Conservation (phyloP, 2,797 vertebrate species). For the Onychomys torridus region DNA sequence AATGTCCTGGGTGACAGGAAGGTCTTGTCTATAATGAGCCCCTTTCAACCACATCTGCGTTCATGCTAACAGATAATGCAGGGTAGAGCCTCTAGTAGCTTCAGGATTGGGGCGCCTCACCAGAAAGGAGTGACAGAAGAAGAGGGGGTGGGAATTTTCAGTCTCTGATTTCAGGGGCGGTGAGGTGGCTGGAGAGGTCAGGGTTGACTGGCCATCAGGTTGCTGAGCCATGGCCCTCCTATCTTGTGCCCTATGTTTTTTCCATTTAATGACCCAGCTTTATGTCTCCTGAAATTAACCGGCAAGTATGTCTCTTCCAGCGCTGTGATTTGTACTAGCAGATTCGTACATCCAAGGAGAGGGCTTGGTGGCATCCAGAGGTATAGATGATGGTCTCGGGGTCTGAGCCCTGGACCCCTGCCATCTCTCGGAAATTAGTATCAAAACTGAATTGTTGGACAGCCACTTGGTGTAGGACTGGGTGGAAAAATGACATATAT, state of each 20-base stretch:
- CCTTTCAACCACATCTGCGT: background rate
- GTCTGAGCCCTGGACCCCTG: background rate
- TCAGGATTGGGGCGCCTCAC: background rate
- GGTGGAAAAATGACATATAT: background rate
- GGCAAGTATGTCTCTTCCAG: background rate
- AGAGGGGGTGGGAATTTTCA: background rate
- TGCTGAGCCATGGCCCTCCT: fast-evolving
- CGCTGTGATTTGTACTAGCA: background rate
- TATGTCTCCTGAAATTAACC: background rate
- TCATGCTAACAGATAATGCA: background rate
- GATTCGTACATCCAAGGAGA: background rate
- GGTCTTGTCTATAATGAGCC: background rate
- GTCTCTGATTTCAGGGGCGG: background rate
- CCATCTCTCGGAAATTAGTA: background rate
- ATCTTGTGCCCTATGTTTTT: background rate
- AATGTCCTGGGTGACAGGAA: background rate
- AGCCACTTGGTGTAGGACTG: background rate
- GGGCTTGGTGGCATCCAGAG: background rate
- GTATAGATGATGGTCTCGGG: background rate
- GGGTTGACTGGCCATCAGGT: background rate
- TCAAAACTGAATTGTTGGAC: background rate
- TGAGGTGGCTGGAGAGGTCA: background rate
- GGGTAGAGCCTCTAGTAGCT: background rate
- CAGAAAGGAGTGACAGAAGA: background rate
- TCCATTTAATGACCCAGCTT: background rate